Conservation (phyloP, 2,888 invertebrate species). For the Lithophane semibrunnea region DNA sequence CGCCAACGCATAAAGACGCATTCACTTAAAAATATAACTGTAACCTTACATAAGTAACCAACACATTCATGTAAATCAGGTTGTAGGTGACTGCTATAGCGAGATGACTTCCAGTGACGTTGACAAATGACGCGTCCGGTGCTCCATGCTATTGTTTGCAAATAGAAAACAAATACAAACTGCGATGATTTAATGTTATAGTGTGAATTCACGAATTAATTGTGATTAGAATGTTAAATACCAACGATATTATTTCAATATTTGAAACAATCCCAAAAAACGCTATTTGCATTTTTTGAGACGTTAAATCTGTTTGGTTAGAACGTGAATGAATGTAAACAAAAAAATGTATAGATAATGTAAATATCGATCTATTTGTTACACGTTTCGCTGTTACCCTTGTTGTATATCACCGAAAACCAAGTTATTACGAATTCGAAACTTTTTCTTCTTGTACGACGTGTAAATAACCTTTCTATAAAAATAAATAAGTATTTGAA, state of each 20-base stretch:
- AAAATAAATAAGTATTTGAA: slow-evolving; percentile 23
- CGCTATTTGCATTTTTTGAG: neutral
- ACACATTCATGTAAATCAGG: slow-evolving; percentile 37
- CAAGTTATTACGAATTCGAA: slow-evolving; percentile 1
- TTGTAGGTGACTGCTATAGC: slow-evolving; percentile 40
- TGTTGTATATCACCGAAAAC: neutral
- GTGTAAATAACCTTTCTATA: slow-evolving; percentile 8
- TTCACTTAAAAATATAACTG: neutral
- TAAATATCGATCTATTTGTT: slow-evolving; percentile 18
- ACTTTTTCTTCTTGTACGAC: neutral
- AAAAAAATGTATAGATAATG: slow-evolving; percentile 8
- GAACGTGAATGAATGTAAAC: slow-evolving; percentile 5
- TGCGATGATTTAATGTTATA: slow-evolving; percentile 34
- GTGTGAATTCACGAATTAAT: slow-evolving; percentile 13
- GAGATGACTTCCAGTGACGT: slow-evolving; percentile 52
- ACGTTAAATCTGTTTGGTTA: slow-evolving; percentile 6
- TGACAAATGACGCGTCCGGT: slow-evolving; percentile 54
- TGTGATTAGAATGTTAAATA: neutral
- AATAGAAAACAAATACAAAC: slow-evolving; percentile 42
- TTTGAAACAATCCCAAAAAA: neutral
- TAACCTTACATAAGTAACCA: neutral
- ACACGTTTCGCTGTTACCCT: slow-evolving; percentile 8
- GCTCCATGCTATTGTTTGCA: slow-evolving; percentile 44
- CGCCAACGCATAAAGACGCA: no score
- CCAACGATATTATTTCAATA: slow-evolving; percentile 6